Base-by-base conservation (phyloP, 2,888 invertebrate species). In the Agapetus fuscipes region DNA sequence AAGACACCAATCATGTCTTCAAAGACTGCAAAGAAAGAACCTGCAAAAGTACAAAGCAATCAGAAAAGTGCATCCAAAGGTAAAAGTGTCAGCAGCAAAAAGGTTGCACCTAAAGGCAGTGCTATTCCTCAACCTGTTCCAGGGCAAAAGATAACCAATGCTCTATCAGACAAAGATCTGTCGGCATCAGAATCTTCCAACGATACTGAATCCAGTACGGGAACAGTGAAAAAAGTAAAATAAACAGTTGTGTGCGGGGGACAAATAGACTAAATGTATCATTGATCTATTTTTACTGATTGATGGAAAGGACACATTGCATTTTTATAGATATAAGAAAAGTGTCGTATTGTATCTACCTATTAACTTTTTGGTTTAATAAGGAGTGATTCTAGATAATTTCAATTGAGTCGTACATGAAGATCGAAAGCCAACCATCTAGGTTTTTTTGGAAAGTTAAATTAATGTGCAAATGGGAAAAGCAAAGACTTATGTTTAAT, bases 171-270 rank as follows among this genome's bases (percentile, higher is more conserved):
- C 64, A 49, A 42, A 24, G 67, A 69, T 53, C 64, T 70, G 58
- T 73, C 74, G 7, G 72, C 69, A 54, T 75, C 75, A 6, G 74
- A 75, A 44, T 76, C 71, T 6, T 71, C 76, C 1, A 73, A 73
- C 52, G 70, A 70, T 43, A 70, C 70, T 26, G 69, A 67, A 57
- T 58, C 64, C 4, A 70, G 69, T 54, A 69, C 68, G 7, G 69
- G 65, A 1, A 70, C 70, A 20, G 69, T 70, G 0, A 65, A 57
- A 50, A 62, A 60, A 52, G 56, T 65, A 3, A 60, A 62, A 39
- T 41, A 34, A 32, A 24, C 11, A 12, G n/a, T 4, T 17, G 17
- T n/a, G 13, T 30, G 9, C n/a, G n/a, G n/a, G n/a, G n/a, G n/a
- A n/a, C n/a, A n/a, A n/a, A n/a, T n/a, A n/a, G n/a, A n/a, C n/a